Percentiles rank a stretch among this genome's conserved stretches.
Conservation (phyloP, 2,888 invertebrate species). For the Desoria tigrina region DNA sequence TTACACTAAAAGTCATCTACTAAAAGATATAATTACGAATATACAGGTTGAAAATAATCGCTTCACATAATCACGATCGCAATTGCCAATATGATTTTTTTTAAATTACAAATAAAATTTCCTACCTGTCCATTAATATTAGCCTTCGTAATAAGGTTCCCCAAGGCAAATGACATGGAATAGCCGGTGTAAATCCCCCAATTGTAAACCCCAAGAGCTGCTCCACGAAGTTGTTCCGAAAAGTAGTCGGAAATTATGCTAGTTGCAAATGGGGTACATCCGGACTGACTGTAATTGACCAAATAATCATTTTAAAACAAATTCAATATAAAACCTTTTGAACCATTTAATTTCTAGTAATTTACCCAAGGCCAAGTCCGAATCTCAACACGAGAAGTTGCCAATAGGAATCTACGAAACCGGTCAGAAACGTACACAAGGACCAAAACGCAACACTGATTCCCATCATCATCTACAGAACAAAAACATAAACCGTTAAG, state of each 20-base stretch:
- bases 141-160: constrained; percentile 55
- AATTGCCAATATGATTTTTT: too few species aligned
- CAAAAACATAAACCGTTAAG: too few species aligned
- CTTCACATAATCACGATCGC: too few species aligned
- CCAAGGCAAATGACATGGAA: constrained; percentile 58
- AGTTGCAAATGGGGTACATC: constrained; percentile 50
- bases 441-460: constrained; percentile 50
- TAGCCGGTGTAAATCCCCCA: constrained; percentile 56
- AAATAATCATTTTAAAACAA: neutral
- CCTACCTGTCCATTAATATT: constrained; percentile 50
- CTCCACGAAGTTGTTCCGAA: constrained; percentile 53
- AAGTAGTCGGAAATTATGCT: constrained; percentile 50
- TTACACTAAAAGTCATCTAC: too few species aligned
- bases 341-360: neutral
- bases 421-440: constrained; percentile 43
- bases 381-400: constrained; percentile 48
- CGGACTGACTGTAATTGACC: constrained; percentile 46
- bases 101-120: too few species aligned
- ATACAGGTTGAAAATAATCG: too few species aligned
- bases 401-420: constrained; percentile 50
- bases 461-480: constrained; percentile 44
- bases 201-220: constrained; percentile 56
- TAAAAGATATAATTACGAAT: too few species aligned
- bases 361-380: constrained; percentile 51
- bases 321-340: neutral